A percentile compares a stretch with the other conserved stretches of the same genome.
Evolutionary conservation across 1,140 invertebrate species (phyloP).

Genomic region (Hydropsyche tenuis): DNA sequence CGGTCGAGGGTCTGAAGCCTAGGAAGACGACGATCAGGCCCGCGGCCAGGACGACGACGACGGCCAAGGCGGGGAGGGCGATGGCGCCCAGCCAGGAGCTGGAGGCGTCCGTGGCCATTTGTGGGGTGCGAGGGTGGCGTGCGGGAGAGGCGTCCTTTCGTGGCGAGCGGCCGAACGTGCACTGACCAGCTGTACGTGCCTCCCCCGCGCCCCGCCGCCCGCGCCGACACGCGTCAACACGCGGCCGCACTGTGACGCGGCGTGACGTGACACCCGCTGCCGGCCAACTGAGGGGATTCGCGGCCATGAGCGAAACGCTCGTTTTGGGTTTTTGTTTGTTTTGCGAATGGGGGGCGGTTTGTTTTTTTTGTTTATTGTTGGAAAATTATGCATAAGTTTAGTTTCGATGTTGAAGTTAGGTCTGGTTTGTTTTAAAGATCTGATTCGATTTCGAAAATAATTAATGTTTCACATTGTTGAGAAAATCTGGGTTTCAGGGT

Average conservation of each 20-base stretch:
- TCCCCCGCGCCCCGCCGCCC: not conserved
- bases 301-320: slow-evolving; percentile 3
- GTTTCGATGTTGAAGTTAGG: too few relatives aligned
- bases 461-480: too few relatives aligned
- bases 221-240: slow-evolving; percentile 16
- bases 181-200: too few relatives aligned
- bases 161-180: not conserved
- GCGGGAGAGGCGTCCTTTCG: not conserved
- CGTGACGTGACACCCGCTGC: slow-evolving; percentile 15
- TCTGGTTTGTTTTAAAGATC: too few relatives aligned
- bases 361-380: too few relatives aligned
- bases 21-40: not conserved
- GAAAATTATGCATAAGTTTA: too few relatives aligned
- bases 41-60: slow-evolving; percentile 31
- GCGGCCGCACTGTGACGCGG: slow-evolving; percentile 33
- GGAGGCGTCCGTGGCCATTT: slow-evolving; percentile 20
- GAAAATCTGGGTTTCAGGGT: too few relatives aligned
- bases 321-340: too few relatives aligned
- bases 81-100: slow-evolving; percentile 49
- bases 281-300: not conserved
- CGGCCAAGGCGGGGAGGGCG: not conserved
- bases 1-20: not conserved
- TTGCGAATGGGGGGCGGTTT: too few relatives aligned
- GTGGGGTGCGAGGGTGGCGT: not conserved
- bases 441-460: too few relatives aligned